Percentiles rank a stretch among this genome's conserved stretches.
Conservation (phyloP, 2,113 vertebrate genomes). For the Nothobranchius furzeri region DNA sequence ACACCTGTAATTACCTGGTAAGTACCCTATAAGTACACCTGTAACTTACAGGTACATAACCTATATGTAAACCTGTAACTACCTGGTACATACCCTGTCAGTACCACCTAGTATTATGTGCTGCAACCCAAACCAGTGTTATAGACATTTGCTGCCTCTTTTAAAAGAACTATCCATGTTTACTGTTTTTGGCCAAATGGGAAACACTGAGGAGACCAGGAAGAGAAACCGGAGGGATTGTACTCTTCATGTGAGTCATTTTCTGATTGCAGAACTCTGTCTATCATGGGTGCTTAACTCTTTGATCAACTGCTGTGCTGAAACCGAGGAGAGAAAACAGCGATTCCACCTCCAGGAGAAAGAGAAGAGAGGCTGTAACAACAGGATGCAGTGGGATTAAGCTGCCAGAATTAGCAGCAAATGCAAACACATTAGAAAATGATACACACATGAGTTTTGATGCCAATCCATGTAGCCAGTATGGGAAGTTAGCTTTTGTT, state of each 20-base stretch:
- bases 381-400: conserved; percentile 4
- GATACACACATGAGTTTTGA: not conserved
- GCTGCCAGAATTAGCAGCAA: conserved; percentile 9
- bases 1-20: too few relatives aligned
- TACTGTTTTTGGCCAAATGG: conserved; percentile 52
- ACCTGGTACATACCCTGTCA: too few relatives aligned
- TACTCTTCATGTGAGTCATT: conserved; percentile 50
- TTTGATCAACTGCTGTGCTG: conserved; percentile 54
- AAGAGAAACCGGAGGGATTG: conserved; percentile 45
- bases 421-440: conserved; percentile 2
- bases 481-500: not conserved
- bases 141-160: not conserved
- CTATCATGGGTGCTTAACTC: conserved; percentile 42
- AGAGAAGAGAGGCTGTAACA: conserved; percentile 2
- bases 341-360: not conserved
- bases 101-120: too few relatives aligned
- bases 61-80: too few relatives aligned
- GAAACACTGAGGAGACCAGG: conserved; percentile 25
- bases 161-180: conserved; percentile 57
- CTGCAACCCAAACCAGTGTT: too few relatives aligned
- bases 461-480: not conserved
- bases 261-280: conserved; percentile 47
- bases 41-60: too few relatives aligned
- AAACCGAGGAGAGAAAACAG: conserved; percentile 16
- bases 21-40: too few relatives aligned